Percentiles rank a stretch among this genome's conserved stretches.
phyloP scores from a whole-genome alignment of 2,888 invertebrate genomes.

The Drosophila bunnanda region DNA sequence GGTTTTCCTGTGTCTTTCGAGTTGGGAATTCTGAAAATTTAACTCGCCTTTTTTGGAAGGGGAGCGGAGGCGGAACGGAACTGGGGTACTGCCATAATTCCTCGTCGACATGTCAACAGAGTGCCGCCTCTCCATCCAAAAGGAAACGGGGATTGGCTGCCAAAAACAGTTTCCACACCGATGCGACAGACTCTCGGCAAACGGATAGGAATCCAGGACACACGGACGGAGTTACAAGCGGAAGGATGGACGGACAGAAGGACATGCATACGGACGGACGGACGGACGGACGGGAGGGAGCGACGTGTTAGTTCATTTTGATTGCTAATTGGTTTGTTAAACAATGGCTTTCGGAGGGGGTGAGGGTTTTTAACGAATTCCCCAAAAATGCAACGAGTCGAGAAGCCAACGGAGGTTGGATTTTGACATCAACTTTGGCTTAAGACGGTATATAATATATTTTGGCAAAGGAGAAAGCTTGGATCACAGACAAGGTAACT shows the following conservation, averaged over 20 bases:
- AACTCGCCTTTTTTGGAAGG: constrained; percentile 61
- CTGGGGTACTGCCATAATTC: constrained; percentile 69
- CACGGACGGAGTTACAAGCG: constrained; percentile 20
- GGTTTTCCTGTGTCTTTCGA: constrained; percentile 69
- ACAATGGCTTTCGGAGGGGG: constrained; percentile 68
- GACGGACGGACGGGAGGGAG: constrained; percentile 23
- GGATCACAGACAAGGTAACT: neutral
- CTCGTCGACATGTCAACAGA: constrained; percentile 77
- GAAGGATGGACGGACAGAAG: constrained; percentile 4
- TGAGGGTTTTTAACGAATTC: constrained; percentile 81
- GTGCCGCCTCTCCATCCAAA: constrained; percentile 26
- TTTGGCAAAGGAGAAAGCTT: neutral
- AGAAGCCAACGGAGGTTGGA: neutral
- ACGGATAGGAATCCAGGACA: constrained; percentile 26
- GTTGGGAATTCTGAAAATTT: constrained; percentile 77
- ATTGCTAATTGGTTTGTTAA: constrained; percentile 84
- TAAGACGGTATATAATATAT: neutral
- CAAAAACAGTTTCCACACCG: constrained; percentile 45
- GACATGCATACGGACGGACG: constrained; percentile 6
- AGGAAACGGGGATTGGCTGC: constrained; percentile 30
- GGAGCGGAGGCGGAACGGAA: constrained; percentile 3
- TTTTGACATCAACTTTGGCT: constrained; percentile 6
- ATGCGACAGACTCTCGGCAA: constrained; percentile 30
- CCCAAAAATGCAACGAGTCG: constrained; percentile 69
- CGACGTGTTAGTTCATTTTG: constrained; percentile 82